Base-by-base conservation (phyloP, 2,113 vertebrate genomes). In the Aegithalos caudatus region DNA sequence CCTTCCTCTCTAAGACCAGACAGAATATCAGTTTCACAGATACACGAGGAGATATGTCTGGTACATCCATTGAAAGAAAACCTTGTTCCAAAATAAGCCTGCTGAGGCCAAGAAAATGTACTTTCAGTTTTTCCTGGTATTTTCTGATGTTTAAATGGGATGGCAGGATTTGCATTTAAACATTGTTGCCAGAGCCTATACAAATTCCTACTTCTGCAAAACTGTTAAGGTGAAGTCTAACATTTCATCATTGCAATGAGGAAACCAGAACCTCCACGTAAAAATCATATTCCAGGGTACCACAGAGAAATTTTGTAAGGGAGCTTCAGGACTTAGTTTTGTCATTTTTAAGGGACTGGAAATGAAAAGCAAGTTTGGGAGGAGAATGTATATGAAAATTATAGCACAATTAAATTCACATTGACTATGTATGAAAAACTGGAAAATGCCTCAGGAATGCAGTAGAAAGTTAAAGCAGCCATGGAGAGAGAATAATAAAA, bases 71-170 rank as follows among this genome's bases (percentile, higher is more conserved):
- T 79, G 57, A 90, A 74, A 90, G 87, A 73, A 48, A 45, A 42
- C 8, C 77, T 65, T 84, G 24, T 83, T 93, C 82, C 77, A 48
- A 74, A 77, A 86, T 64, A 70, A 45, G 27, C 12, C 38, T 60
- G 20, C 56, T 81, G 28, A 56, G 71, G 82, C 95, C 95, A 95
- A 95, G 76, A 88, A 69, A 91, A 84, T 67, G 77, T 93, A 29
- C 92, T 93, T 92, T 78, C 21, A 60, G 44, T 29, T 86, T 81
- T 96, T 96, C 93, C 80, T 92, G 77, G 93, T 94, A 95, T 95
- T 96, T 92, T 92, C 60, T 92, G 76, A 81, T 90, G 53, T 64
- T 78, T 90, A 81, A 93, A 88, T 94, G 16, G 3, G 40, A 42
- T 93, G 89, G 23, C 4, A 56, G 50, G 61, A 24, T 88, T 84